phyloP scores from a whole-genome alignment of 2,797 vertebrate genomes.

The Odontamblyopus rebecca region DNA sequence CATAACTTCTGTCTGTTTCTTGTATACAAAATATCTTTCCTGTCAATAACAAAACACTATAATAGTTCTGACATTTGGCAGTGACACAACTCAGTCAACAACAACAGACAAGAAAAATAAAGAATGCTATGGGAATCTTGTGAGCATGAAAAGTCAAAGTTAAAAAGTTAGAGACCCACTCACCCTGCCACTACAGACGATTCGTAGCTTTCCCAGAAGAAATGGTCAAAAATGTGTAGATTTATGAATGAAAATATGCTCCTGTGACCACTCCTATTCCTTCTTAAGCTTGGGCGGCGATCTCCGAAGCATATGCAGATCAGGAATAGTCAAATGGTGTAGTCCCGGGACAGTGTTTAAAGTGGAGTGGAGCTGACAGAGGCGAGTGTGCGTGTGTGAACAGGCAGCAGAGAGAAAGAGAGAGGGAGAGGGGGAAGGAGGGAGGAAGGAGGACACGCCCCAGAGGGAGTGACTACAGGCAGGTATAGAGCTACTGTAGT shows the following conservation, averaged over 20 bases:
- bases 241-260: conserved; percentile 10
- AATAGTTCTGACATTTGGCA: background rate
- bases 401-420: conserved; percentile 51
- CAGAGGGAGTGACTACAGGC: conserved; percentile 59
- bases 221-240: conserved; percentile 14
- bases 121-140: background rate
- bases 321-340: background rate
- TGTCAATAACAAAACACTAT: background rate
- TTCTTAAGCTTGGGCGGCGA: conserved; percentile 17
- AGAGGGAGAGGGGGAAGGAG: no score
- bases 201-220: conserved; percentile 38
- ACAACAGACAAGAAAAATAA: background rate
- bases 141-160: conserved; percentile 14
- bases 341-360: background rate
- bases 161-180: conserved; percentile 44
- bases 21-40: background rate
- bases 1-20: background rate
- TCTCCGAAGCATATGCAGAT: conserved; percentile 4
- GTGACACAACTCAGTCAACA: background rate
- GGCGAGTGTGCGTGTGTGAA: conserved; percentile 62
- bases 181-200: conserved; percentile 59
- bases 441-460: conserved; percentile 60
- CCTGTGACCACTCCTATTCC: background rate
- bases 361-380: conserved; percentile 3
- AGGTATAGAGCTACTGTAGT: conserved; percentile 18